Evolutionary conservation across 2,797 vertebrate species (phyloP).

Genomic region (Falco naumanni): DNA sequence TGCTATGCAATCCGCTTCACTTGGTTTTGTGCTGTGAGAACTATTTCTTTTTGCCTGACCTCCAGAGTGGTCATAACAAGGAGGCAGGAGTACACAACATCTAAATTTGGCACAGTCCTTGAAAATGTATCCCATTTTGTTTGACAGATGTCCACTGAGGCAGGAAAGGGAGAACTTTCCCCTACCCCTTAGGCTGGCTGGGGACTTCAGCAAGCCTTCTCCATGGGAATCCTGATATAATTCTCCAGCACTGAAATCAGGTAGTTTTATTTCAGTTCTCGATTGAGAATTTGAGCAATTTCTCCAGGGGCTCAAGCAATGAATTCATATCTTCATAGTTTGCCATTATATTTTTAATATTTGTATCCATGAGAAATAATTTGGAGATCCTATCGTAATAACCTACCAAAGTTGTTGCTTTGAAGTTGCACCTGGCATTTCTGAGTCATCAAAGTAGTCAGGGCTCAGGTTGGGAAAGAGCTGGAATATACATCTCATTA

Average conservation of each 20-base stretch:
- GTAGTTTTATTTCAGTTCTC: not conserved
- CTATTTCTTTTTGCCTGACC: not conserved
- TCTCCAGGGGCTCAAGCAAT: not conserved
- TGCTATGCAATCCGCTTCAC: not conserved
- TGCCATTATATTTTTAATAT: not conserved
- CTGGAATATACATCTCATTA: not conserved
- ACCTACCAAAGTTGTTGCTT: not conserved
- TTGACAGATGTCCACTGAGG: not conserved
- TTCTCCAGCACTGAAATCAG: not conserved
- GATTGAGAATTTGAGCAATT: not conserved
- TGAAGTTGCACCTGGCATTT: slow-evolving; percentile 27
- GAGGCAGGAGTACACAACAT: not conserved
- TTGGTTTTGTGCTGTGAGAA: slow-evolving; percentile 13
- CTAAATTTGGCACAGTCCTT: slow-evolving; percentile 6
- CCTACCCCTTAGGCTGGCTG: not conserved
- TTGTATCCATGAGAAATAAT: not conserved
- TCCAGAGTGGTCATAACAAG: not conserved
- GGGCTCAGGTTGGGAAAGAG: not conserved
- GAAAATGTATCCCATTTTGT: not conserved
- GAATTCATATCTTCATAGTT: rapidly evolving
- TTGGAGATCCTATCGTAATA: not conserved
- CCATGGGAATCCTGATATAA: not conserved
- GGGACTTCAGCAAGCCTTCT: not conserved
- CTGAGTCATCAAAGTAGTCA: not conserved
- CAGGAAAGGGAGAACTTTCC: not conserved